Evolutionary conservation across 2,797 vertebrate species (phyloP).

Genomic region (Parauchenoglanis punctatus): DNA sequence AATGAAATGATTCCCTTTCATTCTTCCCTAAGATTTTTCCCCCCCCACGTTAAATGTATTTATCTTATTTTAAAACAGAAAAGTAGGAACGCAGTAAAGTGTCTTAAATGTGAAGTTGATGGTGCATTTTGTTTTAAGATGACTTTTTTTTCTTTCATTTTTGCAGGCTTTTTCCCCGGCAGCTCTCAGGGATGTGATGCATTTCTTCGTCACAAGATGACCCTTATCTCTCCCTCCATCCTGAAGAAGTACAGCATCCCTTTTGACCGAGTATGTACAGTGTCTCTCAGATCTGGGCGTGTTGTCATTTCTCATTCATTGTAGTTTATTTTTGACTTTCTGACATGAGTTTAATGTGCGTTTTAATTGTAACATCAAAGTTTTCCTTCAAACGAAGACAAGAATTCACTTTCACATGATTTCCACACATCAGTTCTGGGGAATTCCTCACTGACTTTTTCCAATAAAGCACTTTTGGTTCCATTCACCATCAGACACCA

Average conservation of each 20-base stretch:
- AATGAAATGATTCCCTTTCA: neutral
- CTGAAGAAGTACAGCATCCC: conserved; percentile 97
- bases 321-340: too few species aligned
- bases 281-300: neutral
- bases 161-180: conserved; percentile 92
- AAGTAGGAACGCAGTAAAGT: neutral
- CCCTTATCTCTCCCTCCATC: conserved; percentile 95
- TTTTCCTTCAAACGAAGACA: neutral
- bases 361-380: neutral
- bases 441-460: neutral
- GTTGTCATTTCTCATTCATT: neutral
- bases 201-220: conserved; percentile 98
- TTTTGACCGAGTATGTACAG: conserved; percentile 87
- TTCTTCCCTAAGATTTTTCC: neutral
- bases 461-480: neutral
- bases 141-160: neutral
- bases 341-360: too few species aligned
- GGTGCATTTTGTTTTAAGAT: neutral
- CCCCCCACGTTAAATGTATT: neutral
- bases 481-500: neutral
- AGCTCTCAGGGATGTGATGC: conserved; percentile 97
- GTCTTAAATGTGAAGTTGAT: neutral
- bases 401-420: neutral
- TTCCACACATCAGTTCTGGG: neutral
- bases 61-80: neutral